These are phyloP conservation scores for Oryctes rhinoceros DNA, from an alignment of 1,140 invertebrate species.

Conservation along the genomic window DNA sequence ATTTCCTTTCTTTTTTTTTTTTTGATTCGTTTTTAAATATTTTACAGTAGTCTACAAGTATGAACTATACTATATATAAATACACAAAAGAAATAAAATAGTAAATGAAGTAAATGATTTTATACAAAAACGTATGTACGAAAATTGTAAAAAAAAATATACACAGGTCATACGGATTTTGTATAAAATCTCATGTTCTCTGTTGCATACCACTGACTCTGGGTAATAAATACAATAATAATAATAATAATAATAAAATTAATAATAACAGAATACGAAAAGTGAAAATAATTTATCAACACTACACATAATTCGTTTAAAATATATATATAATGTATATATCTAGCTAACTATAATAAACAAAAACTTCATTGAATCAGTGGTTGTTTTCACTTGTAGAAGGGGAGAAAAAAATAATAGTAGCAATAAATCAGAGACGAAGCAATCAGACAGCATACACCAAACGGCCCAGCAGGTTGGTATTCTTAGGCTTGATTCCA, in stretches of 20 bases:
- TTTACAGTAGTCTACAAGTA: constrained; percentile 38
- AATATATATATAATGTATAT: constrained; percentile 36
- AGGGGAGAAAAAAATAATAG: constrained; percentile 33
- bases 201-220: constrained; percentile 31
- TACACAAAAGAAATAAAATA: constrained; percentile 24
- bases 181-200: constrained; percentile 43
- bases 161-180: constrained; percentile 39
- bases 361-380: constrained; percentile 45
- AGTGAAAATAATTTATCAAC: constrained; percentile 41
- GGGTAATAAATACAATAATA: constrained; percentile 42
- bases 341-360: constrained; percentile 42
- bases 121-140: constrained; percentile 43
- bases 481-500: constrained; percentile 63
- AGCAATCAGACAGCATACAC: constrained; percentile 39
- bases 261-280: constrained; percentile 34
- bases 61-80: constrained; percentile 35
- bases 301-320: constrained; percentile 40
- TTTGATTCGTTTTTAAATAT: constrained; percentile 36
- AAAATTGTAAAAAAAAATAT: constrained; percentile 45
- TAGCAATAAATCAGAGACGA: constrained; percentile 37
- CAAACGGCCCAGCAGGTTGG: neutral
- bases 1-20: constrained; percentile 21
- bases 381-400: constrained; percentile 37
- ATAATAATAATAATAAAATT: constrained; percentile 41
- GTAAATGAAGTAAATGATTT: constrained; percentile 42